Percentiles rank a stretch among this genome's conserved stretches.
These are phyloP conservation scores for Lottia gigantea DNA, from an alignment of 2,888 invertebrate genomes.

Conservation along the genomic window DNA sequence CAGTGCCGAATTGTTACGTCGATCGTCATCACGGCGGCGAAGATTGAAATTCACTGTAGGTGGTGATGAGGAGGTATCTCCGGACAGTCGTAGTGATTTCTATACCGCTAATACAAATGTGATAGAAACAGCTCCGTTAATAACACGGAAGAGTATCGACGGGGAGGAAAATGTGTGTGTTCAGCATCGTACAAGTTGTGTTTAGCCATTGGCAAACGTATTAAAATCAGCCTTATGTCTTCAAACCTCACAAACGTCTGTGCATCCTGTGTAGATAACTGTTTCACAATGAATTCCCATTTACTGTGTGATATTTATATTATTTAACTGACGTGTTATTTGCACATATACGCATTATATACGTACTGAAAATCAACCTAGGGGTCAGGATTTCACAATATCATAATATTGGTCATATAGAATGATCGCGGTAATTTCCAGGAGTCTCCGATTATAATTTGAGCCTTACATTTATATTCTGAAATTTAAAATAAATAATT, in stretches of 20 bases:
- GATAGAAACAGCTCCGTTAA: constrained; percentile 16
- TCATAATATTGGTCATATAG: too few species aligned
- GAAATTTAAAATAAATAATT: too few species aligned
- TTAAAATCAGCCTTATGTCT: not conserved
- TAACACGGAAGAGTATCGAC: constrained; percentile 6
- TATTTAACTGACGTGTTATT: too few species aligned
- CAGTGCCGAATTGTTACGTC: constrained; percentile 34
- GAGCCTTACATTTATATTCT: too few species aligned
- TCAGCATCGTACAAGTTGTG: constrained; percentile 15
- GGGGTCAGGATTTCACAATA: too few species aligned
- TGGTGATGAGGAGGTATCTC: constrained; percentile 21
- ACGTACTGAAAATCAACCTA: too few species aligned
- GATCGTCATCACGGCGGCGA: constrained; percentile 35
- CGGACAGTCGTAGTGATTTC: constrained; percentile 6
- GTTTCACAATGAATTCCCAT: too few species aligned
- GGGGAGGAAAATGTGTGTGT: constrained; percentile 17
- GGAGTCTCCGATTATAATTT: too few species aligned
- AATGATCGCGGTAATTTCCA: too few species aligned
- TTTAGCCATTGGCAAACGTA: constrained; percentile 4
- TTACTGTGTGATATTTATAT: too few species aligned
- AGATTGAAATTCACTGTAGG: constrained; percentile 33
- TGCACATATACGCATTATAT: too few species aligned
- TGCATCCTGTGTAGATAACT: too few species aligned
- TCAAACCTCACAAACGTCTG: not conserved
- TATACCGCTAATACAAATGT: not conserved